Base-by-base conservation (phyloP, 2,797 vertebrate genomes). In the Enteromius paludinosus region DNA sequence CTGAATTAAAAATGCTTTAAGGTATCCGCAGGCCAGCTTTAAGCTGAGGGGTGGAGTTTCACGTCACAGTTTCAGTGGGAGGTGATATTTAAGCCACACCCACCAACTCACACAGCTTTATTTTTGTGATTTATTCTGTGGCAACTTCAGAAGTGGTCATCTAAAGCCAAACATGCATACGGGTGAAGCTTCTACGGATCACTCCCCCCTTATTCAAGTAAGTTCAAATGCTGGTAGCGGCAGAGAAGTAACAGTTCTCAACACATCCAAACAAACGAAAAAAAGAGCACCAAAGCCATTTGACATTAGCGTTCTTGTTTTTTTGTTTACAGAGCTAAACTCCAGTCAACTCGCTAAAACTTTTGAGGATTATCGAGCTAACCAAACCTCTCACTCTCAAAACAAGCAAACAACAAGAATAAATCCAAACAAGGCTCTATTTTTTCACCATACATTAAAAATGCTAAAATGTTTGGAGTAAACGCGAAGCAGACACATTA, bases 181-280 rank as follows among this genome's bases (percentile, higher is more conserved):
- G 4, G 47, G 43, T 38, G 45, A 78, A 76, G 68, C 35, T 72
- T 78, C 52, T 83, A 68, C 74, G 84, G 54, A 76, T 76, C 28
- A 76, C 86, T 83, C 45, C 78, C 45, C 78, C 49, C 71, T 59
- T 75, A 81, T 92, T 92, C 92, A 92, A 93, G 90, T 92, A 91
- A 89, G 83, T 87, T 84, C 69, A 87, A 90, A 90, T 89, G 93
- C 92, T 93, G 92, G 91, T 92, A 89, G 91, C 85, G 89, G 88
- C 84, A 73, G 68, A 86, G 83, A 87, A 88, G 89, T 87, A 84
- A 86, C 84, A 45, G 77, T 79, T 85, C 86, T 88, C 43, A 66
- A 86, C 62, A 1, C 23, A 80, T 35, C 12, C 54, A 62, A 75
- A 65, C 64, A 41, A 75, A 23, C 10, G 23, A 23, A n/a, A 23